phyloP scores from a whole-genome alignment of 2,888 invertebrate species.

The Mimachlamys varia region DNA sequence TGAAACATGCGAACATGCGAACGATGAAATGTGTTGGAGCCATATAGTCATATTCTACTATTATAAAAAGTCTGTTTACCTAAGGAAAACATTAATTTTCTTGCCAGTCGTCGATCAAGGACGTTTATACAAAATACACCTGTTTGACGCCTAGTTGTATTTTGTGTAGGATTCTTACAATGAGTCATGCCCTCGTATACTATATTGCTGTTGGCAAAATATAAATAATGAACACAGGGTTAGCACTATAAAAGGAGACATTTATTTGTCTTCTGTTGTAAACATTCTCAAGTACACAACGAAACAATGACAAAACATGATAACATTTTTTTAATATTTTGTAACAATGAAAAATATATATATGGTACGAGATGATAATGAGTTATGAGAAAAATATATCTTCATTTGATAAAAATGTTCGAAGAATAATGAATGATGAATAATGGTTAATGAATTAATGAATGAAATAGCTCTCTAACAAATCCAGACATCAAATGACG shows the following conservation, averaged over 20 bases:
- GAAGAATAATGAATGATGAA: not conserved
- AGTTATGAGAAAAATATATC: constrained; percentile 23
- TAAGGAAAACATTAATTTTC: too few relatives aligned
- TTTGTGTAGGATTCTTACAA: too few relatives aligned
- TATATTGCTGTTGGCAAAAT: too few relatives aligned
- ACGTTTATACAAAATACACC: too few relatives aligned
- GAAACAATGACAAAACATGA: constrained; percentile 33
- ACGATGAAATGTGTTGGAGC: too few relatives aligned
- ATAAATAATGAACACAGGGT: not conserved
- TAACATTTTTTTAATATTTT: constrained; percentile 31
- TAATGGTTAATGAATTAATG: not conserved
- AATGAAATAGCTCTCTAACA: not conserved
- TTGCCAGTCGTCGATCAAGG: too few relatives aligned
- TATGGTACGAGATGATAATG: not conserved
- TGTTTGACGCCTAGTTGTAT: too few relatives aligned
- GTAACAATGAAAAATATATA: constrained; percentile 31
- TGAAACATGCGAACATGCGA: too few relatives aligned
- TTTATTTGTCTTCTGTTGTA: constrained; percentile 28
- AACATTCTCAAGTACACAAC: constrained; percentile 16
- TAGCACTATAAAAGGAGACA: constrained; percentile 17
- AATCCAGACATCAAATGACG: not conserved
- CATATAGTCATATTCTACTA: too few relatives aligned
- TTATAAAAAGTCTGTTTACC: too few relatives aligned
- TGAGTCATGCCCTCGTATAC: too few relatives aligned
- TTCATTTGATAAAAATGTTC: not conserved